A percentile compares a stretch with the other conserved stretches of the same genome.
Evolutionary conservation across 2,797 vertebrate species (phyloP).

Genomic region (Sebastes iracundus): DNA sequence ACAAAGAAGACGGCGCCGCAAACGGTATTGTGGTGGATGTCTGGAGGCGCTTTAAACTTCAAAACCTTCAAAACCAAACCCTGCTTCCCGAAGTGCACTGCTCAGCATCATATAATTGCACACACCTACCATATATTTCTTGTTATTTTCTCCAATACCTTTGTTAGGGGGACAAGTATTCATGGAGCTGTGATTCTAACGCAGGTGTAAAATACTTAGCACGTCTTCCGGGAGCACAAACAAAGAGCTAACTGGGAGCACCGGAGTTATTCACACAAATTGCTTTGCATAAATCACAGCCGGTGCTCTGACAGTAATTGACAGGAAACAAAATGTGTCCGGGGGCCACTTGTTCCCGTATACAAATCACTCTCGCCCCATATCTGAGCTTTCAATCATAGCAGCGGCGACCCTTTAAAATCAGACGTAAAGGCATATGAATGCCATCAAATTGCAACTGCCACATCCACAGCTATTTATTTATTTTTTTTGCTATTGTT

Average conservation of each 20-base stretch:
- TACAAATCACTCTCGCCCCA: conserved; percentile 40
- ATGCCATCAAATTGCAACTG: conserved; percentile 2
- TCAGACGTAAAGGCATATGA: conserved; percentile 3
- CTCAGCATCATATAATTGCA: conserved; percentile 31
- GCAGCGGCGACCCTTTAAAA: conserved; percentile 9
- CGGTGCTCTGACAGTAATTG: conserved; percentile 74
- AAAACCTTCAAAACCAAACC: conserved; percentile 43
- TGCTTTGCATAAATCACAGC: conserved; percentile 77
- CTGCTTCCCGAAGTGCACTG: not conserved
- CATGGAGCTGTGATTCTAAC: not conserved
- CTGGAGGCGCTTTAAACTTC: conserved; percentile 44
- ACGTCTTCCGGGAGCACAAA: conserved; percentile 67
- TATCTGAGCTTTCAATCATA: conserved; percentile 49
- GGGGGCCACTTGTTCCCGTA: conserved; percentile 43
- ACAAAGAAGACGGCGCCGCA: conserved; percentile 29
- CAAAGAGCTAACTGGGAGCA: conserved; percentile 67
- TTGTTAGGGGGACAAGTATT: conserved; percentile 44
- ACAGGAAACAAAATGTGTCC: conserved; percentile 73
- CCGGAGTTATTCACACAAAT: conserved; percentile 73
- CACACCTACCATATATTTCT: not conserved
- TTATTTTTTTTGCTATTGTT: conserved; percentile 20
- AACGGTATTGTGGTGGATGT: conserved; percentile 29
- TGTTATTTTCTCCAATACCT: conserved; percentile 44
- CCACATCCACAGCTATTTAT: conserved; percentile 5
- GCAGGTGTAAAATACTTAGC: conserved; percentile 70